These are phyloP conservation scores for Aquatica leii DNA, from an alignment of 2,888 invertebrate species.

Conservation along the genomic window DNA sequence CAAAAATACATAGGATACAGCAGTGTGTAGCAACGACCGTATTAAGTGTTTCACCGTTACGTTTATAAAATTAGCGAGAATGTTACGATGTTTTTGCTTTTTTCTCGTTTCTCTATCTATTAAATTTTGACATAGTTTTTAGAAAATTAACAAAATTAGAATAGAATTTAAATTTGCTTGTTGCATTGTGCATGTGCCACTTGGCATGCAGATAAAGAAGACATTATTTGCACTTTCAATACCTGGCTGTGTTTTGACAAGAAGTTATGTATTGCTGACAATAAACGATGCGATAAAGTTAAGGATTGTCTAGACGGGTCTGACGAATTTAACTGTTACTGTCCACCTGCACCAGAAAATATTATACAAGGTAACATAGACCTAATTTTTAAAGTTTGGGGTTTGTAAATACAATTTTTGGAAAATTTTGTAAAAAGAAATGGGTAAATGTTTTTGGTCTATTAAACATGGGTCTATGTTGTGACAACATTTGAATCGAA, in stretches of 20 bases:
- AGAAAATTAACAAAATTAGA: no score
- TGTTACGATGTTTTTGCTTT: no score
- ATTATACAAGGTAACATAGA: conserved; percentile 41
- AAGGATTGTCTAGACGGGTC: conserved; percentile 60
- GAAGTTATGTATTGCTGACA: conserved; percentile 62
- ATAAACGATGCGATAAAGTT: conserved; percentile 64
- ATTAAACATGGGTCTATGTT: no score
- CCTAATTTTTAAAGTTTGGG: conserved; percentile 7
- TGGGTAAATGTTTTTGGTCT: neutral
- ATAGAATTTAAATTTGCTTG: no score
- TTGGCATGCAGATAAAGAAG: conserved; percentile 43
- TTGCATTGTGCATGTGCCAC: conserved; percentile 16
- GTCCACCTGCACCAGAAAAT: neutral
- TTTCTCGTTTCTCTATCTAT: neutral
- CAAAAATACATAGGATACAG: no score
- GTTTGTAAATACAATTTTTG: neutral
- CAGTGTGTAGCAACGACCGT: no score
- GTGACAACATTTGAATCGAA: no score
- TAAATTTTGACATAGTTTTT: neutral
- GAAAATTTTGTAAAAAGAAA: neutral
- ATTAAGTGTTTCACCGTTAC: no score
- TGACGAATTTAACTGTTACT: conserved; percentile 10
- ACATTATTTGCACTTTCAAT: conserved; percentile 59
- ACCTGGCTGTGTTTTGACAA: conserved; percentile 66
- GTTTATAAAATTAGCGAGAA: no score